Conservation (phyloP, 2,888 invertebrate species). For the Rhodophaea formosa region DNA sequence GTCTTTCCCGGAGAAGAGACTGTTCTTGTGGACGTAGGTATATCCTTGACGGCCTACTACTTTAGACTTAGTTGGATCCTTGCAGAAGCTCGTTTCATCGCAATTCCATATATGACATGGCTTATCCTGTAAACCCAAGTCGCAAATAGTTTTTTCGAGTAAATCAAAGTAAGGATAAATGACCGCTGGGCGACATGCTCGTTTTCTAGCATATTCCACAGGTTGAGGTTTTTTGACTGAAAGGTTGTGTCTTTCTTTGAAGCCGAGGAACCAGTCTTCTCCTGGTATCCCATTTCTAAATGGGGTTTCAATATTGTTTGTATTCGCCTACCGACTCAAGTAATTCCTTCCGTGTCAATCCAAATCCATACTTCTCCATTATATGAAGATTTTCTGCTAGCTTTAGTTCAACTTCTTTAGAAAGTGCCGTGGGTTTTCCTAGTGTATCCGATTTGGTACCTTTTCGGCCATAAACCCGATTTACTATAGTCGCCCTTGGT, state of each 20-base stretch:
- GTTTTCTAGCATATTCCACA: not conserved
- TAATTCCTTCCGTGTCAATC: slow-evolving; percentile 39
- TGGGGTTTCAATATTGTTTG: slow-evolving; percentile 34
- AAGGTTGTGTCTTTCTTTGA: slow-evolving; percentile 38
- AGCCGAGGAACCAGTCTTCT: slow-evolving; percentile 38
- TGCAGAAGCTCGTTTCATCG: slow-evolving; percentile 28
- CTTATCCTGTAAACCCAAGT: slow-evolving; percentile 26
- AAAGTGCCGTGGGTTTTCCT: too few relatives aligned
- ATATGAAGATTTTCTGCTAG: not conserved
- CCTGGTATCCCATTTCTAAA: slow-evolving; percentile 40
- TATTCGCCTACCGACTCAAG: slow-evolving; percentile 36
- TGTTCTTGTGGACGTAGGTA: slow-evolving; percentile 28
- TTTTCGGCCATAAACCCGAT: too few relatives aligned
- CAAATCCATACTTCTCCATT: slow-evolving; percentile 31
- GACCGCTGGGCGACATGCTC: slow-evolving; percentile 16
- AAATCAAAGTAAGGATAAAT: slow-evolving; percentile 32
- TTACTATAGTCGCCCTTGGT: too few relatives aligned
- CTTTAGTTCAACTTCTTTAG: not conserved
- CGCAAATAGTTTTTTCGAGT: slow-evolving; percentile 25
- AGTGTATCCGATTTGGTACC: too few relatives aligned
- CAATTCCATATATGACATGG: slow-evolving; percentile 32
- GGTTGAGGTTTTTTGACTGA: slow-evolving; percentile 46
- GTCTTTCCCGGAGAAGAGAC: slow-evolving; percentile 33
- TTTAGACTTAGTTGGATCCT: slow-evolving; percentile 29
- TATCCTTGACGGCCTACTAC: slow-evolving; percentile 30